Percentiles rank a stretch among this genome's conserved stretches.
Conservation (phyloP, 2,797 vertebrate species). For the Ficedula albicollis region DNA sequence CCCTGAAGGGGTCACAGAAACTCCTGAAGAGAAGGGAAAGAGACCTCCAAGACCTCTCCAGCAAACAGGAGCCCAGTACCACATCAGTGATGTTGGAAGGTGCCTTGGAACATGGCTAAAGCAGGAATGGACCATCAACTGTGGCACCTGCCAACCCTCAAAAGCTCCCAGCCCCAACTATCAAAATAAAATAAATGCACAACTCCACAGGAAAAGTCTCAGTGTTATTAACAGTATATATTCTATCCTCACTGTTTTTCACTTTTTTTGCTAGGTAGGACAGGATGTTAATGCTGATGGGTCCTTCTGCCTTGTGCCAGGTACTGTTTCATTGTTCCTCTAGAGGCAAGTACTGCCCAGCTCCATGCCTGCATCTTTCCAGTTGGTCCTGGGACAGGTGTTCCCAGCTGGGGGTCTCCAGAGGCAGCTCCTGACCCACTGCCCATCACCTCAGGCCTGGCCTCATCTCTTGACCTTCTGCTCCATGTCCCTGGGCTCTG, state of each 20-base stretch:
- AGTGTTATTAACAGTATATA: background rate
- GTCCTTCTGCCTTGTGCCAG: background rate
- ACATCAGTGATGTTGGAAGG: background rate
- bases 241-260: background rate
- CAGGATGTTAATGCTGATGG: background rate
- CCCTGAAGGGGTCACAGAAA: background rate
- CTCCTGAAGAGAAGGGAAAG: background rate
- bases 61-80: background rate
- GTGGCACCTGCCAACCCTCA: background rate
- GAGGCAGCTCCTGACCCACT: background rate
- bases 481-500: background rate
- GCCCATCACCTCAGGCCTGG: background rate
- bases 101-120: background rate
- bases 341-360: background rate
- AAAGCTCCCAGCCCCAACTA: background rate
- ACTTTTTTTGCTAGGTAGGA: background rate
- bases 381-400: background rate
- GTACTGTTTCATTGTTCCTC: background rate
- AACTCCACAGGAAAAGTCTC: background rate
- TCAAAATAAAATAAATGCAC: background rate
- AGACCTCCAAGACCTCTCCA: background rate
- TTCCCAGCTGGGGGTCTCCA: fast-evolving
- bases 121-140: background rate
- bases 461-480: background rate
- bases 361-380: background rate